These are phyloP conservation scores for Macroramphosus scolopax DNA, from an alignment of 2,797 vertebrate genomes.

Conservation along the genomic window DNA sequence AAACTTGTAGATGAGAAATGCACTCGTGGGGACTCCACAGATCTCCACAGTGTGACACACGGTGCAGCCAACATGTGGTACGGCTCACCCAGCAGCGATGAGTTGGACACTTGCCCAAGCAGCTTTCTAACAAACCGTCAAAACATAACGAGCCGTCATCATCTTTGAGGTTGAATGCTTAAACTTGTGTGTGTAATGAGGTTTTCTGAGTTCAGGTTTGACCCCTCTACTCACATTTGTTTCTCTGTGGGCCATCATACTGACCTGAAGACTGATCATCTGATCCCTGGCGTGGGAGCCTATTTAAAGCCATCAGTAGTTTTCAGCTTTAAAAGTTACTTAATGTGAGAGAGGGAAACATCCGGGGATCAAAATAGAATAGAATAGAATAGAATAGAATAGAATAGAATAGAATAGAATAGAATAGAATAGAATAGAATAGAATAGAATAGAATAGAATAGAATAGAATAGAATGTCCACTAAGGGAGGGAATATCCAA, in stretches of 20 bases:
- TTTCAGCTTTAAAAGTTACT: too few species aligned
- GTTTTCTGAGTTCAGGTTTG: too few species aligned
- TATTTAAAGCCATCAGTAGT: too few species aligned
- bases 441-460: too few species aligned
- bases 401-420: too few species aligned
- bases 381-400: too few species aligned
- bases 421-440: too few species aligned
- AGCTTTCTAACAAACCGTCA: constrained; percentile 18
- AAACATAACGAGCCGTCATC: constrained; percentile 32
- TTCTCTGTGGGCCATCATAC: constrained; percentile 5
- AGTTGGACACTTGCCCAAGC: constrained; percentile 13
- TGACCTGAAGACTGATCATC: constrained; percentile 22
- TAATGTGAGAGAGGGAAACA: too few species aligned
- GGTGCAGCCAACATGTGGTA: constrained; percentile 28
- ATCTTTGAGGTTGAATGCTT: constrained; percentile 22
- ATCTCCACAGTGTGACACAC: constrained; percentile 23
- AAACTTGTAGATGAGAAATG: constrained; percentile 33
- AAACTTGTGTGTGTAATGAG: constrained; percentile 1
- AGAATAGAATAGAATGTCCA: too few species aligned
- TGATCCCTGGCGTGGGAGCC: too few species aligned
- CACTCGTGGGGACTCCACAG: constrained; percentile 24
- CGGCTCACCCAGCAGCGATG: constrained; percentile 12
- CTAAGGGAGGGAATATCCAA: too few species aligned
- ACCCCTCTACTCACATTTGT: constrained; percentile 3
- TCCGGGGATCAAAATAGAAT: too few species aligned